Base-by-base conservation (phyloP, 2,888 invertebrate genomes). In the Dolichopus griseipennis region DNA sequence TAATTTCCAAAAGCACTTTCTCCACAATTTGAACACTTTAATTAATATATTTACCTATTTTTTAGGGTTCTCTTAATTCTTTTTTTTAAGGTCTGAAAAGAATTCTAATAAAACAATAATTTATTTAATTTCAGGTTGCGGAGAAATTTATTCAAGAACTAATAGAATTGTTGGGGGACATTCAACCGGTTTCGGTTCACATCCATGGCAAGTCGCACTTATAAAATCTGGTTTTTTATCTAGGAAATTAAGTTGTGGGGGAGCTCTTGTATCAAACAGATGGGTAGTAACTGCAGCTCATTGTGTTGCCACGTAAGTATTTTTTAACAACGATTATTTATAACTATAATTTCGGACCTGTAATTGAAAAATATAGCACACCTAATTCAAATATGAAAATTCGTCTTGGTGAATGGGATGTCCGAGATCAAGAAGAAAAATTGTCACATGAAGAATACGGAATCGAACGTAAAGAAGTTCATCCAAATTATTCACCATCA, bases 271-370 rank as follows among this genome's bases (percentile, higher is more conserved):
- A 65, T 95, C 92, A 68, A 92, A 93, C 73, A 85, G 93, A 81
- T 95, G 95, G 95, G 92, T 95, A 10, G 89, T 95, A 2, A 95
- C 95, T 0, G 95, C 95, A 0, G 95, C 94, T 4, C 94, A 95
- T 80, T 94, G 93, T 80, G 93, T 93, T 66, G 93, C 93, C 72
- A 93, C 92, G 93, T 93, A 82, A 90, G 90, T 86, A 77, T 69
- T 27, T 21, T 64, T 65, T 20, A 66, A 15, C 34, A 18, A 21
- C 27, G 5, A 27, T 27, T 4, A 52, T 61, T 64, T 15, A 18
- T 61, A 9, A 67, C 64, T 62, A 67, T 37, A 41, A 34, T 18
- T 43, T 20, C 43, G 66, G 61, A 61, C 22, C 34, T 43, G 52
- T 1, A 65, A 66, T 70, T 64, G 70, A n/a, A n/a, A n/a, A n/a